Evolutionary conservation across 2,113 vertebrate species (phyloP), one percentile per base, ranked within the genome.

Genomic region (Talpa occidentalis): DNA sequence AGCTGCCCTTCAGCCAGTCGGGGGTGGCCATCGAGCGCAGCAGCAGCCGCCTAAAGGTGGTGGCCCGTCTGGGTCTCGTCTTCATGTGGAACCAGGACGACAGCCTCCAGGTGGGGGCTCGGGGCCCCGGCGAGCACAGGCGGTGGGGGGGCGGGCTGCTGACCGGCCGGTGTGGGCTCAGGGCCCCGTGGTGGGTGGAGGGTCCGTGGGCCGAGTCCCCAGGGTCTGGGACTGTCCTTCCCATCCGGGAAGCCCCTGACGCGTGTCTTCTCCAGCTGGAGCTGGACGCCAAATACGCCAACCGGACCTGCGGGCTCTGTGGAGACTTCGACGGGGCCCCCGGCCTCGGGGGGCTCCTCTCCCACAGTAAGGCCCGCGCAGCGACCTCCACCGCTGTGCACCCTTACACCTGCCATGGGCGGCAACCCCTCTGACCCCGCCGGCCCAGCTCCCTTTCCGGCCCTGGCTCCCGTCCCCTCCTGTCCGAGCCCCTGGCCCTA

Each of bases 291-390:
- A 99, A 99, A 96, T 99, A 98, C 21, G 96, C 96, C 81, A 99
- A 99, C 97, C 98, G 99, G 95, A 99, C 99, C 9, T 99, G 99
- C 1, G 99, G 99, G 24, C 98, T 99, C 66, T 99, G 99, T 60
- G 99, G 99, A 10, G 99, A 99, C 97, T 99, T 99, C 97, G 99
- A 99, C 2, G 98, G 99, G 52, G 16, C 98, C 32, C 97, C 97
- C 11, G 14, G n/a, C 42, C 97, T 97, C 90, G 97, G 98, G 19
- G 99, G 99, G 97, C 98, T 99, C 95, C 67, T 98, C 86, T 97
- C 97, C 47, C 98, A 98, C 3, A 98, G 99, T 99, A 98, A 97
- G 98, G 11, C n/a, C 7, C 12, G 14, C n/a, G n/a, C n/a, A 12
- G 54, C 44, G 44, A 10, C 3, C 4, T 10, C 15, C 26, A 5